Conservation (phyloP, 2,797 vertebrate genomes). For the Sus cebifrons region DNA sequence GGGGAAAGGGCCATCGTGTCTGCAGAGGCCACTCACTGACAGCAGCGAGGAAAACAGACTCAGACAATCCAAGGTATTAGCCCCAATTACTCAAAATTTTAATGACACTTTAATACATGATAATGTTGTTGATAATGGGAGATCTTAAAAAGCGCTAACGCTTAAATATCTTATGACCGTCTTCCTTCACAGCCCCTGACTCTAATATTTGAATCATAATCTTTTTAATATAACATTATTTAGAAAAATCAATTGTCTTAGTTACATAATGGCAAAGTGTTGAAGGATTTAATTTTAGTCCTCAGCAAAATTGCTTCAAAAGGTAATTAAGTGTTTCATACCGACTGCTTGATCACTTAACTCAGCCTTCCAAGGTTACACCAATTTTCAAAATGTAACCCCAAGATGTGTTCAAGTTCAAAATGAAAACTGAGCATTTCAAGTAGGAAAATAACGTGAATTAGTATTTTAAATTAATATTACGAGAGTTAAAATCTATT, state of each 20-base stretch:
- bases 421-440: conserved; percentile 83
- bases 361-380: conserved; percentile 90
- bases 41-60: conserved; percentile 88
- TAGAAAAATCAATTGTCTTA: conserved; percentile 93
- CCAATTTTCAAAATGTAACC: conserved; percentile 86
- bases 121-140: conserved; percentile 90
- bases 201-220: conserved; percentile 91
- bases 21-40: conserved; percentile 89
- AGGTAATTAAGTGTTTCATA: conserved; percentile 92
- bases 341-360: conserved; percentile 88
- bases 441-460: conserved; percentile 63
- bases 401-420: conserved; percentile 87
- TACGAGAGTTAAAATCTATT: conserved; percentile 49
- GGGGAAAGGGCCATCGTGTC: conserved; percentile 88
- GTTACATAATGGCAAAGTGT: conserved; percentile 90
- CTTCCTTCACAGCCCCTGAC: conserved; percentile 91
- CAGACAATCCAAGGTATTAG: conserved; percentile 90
- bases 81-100: conserved; percentile 91
- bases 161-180: conserved; percentile 89
- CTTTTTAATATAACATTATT: conserved; percentile 92
- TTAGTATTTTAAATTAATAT: conserved; percentile 60
- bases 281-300: conserved; percentile 91
- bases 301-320: conserved; percentile 90
- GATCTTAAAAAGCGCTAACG: conserved; percentile 88
- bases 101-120: conserved; percentile 90